Conservation (phyloP, 2,113 vertebrate genomes). For the Cettia cetti region DNA sequence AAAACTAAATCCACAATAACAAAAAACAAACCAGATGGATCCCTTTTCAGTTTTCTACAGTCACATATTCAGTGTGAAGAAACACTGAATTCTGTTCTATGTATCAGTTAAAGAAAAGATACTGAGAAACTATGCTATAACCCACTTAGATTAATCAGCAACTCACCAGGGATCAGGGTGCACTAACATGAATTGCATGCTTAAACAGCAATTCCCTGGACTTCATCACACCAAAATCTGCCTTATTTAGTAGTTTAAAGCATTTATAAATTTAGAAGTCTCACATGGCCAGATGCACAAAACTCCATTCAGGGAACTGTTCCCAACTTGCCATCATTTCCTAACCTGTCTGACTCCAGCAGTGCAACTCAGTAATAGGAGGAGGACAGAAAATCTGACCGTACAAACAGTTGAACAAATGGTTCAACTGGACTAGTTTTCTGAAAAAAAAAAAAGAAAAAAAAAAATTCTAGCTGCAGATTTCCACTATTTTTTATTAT, state of each 20-base stretch:
- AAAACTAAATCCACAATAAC: background rate
- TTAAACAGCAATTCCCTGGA: background rate
- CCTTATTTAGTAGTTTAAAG: background rate
- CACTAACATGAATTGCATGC: background rate
- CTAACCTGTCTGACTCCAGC: background rate
- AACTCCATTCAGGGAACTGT: background rate
- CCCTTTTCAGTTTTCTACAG: background rate
- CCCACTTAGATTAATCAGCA: background rate
- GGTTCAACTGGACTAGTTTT: background rate
- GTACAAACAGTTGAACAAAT: background rate
- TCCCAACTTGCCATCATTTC: background rate
- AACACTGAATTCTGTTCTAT: background rate
- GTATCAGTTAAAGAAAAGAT: slow-evolving; percentile 21
- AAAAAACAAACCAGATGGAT: background rate
- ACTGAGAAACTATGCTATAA: background rate
- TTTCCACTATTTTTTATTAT: background rate
- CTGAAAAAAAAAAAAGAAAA: rapidly evolving
- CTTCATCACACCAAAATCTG: background rate
- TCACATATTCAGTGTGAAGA: background rate
- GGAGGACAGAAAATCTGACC: background rate
- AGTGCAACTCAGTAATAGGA: background rate
- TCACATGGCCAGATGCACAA: background rate
- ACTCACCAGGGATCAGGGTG: background rate
- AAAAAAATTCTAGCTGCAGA: background rate
- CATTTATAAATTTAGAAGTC: background rate